Evolutionary conservation across 2,113 vertebrate species (phyloP).

Genomic region (Syrmaticus mikado): DNA sequence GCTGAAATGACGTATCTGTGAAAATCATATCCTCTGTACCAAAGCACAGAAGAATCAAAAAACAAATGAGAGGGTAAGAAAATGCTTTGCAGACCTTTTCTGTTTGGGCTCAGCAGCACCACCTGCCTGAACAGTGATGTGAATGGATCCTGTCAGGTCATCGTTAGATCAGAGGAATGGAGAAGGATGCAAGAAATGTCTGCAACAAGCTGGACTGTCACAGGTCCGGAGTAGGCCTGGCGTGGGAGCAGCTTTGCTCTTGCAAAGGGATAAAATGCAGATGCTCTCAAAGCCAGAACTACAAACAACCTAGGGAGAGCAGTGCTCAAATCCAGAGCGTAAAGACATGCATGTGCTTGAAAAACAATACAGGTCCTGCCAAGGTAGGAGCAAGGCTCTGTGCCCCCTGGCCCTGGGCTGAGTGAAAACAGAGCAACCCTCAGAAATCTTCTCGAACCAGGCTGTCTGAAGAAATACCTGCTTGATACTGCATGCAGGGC

Average conservation of each 20-base stretch:
- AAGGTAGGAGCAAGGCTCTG: background rate
- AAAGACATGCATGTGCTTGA: accelerated
- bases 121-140: background rate
- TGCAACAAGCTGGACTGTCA: background rate
- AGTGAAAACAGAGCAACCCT: background rate
- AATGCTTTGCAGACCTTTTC: background rate
- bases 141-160: background rate
- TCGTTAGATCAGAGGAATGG: background rate
- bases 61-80: background rate
- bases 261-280: background rate
- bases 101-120: background rate
- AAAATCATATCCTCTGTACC: background rate
- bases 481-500: accelerated
- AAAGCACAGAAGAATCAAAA: background rate
- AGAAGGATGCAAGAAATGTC: accelerated
- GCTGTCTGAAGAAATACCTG: background rate
- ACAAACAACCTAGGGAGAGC: background rate
- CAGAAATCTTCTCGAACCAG: background rate
- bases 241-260: background rate
- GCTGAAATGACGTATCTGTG: background rate
- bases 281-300: background rate
- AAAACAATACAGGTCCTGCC: background rate
- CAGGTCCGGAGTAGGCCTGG: background rate
- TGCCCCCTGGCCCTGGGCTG: background rate
- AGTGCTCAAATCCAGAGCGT: background rate